Conservation (phyloP, 2,797 vertebrate genomes). For the Silurus lanzhouensis region DNA sequence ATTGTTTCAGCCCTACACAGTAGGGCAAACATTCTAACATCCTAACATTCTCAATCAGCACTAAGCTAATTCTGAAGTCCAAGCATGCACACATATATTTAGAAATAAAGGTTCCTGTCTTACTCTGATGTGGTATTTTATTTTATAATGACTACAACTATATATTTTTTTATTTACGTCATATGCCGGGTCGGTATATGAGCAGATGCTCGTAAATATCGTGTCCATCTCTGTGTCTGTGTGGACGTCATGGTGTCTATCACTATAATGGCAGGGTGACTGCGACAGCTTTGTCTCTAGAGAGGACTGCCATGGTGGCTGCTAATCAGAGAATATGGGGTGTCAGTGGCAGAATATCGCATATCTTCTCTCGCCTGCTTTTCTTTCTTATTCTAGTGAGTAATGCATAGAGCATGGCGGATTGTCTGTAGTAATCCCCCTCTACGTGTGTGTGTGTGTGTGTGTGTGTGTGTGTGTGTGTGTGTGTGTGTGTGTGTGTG, state of each 20-base stretch:
- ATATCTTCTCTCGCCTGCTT: constrained; percentile 24
- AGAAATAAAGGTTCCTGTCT: not conserved
- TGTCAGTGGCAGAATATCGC: constrained; percentile 41
- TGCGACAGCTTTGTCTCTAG: constrained; percentile 48
- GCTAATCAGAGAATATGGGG: constrained; percentile 50
- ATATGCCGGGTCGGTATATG: not conserved
- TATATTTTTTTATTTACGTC: not conserved
- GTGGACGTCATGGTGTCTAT: constrained; percentile 35
- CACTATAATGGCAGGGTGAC: constrained; percentile 36
- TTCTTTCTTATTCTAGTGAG: constrained; percentile 25
- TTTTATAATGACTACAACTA: not conserved
- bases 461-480: not conserved
- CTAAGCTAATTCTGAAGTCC: not conserved
- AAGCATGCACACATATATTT: not conserved
- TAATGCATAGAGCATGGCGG: constrained; percentile 28
- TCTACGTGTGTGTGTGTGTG: not conserved
- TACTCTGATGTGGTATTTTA: not conserved
- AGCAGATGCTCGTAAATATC: not conserved
- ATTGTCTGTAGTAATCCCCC: constrained; percentile 35
- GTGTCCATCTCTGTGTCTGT: constrained; percentile 26
- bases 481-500: not conserved
- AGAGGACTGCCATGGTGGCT: constrained; percentile 36
- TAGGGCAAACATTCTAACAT: not conserved
- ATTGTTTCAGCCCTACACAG: too few species aligned
- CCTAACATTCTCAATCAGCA: not conserved